Conservation (phyloP, 2,888 invertebrate species). For the Eristalinus aeneus region DNA sequence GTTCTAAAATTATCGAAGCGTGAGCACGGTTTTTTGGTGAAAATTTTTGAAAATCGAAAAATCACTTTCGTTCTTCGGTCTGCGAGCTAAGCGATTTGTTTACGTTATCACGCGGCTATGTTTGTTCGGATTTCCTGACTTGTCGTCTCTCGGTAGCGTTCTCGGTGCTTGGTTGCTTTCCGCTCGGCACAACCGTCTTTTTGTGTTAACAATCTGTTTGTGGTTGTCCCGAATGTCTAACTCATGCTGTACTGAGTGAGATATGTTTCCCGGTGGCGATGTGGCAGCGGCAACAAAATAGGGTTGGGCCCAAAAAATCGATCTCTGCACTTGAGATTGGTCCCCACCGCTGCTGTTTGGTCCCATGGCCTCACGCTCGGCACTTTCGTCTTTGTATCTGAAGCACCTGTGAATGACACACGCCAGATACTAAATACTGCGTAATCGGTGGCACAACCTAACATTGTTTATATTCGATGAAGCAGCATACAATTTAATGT, state of each 20-base stretch:
- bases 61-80: constrained; percentile 53
- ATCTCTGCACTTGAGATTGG: constrained; percentile 51
- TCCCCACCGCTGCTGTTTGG: constrained; percentile 26
- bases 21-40: background rate
- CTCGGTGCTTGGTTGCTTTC: constrained; percentile 23
- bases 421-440: constrained; percentile 56
- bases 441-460: constrained; percentile 29
- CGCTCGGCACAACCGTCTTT: constrained; percentile 25
- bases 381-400: constrained; percentile 47
- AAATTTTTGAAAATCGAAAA: constrained; percentile 37
- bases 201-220: constrained; percentile 59
- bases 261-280: constrained; percentile 57
- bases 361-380: constrained; percentile 19
- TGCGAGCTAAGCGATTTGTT: constrained; percentile 45
- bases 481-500: constrained; percentile 55
- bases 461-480: constrained; percentile 46
- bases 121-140: constrained; percentile 68
- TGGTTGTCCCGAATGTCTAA: constrained; percentile 63
- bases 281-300: background rate
- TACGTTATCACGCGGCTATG: constrained; percentile 64
- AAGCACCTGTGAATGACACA: constrained; percentile 71
- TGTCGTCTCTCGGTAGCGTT: constrained; percentile 24
- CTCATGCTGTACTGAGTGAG: constrained; percentile 47
- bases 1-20: constrained; percentile 53
- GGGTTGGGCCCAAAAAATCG: constrained; percentile 31